These are phyloP conservation scores for Hystrix cristata DNA, from an alignment of 2,113 vertebrate genomes.

Conservation along the genomic window DNA sequence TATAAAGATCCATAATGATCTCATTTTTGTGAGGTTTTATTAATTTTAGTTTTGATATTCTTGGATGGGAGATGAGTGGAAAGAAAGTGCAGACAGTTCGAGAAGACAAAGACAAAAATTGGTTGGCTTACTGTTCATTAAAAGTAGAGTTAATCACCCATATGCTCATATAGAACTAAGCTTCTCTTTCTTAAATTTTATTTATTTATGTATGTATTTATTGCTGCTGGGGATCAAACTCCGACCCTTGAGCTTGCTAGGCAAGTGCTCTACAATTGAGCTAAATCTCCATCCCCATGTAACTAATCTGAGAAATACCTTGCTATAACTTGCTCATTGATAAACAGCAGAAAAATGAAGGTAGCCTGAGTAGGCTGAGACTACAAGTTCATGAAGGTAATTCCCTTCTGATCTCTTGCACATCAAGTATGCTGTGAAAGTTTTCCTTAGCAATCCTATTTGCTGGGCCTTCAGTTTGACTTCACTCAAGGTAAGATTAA, in stretches of 20 bases:
- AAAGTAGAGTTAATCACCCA: not conserved
- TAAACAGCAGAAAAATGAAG: conserved; percentile 15
- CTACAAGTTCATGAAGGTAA: not conserved
- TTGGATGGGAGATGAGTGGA: not conserved
- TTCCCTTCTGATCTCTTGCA: not conserved
- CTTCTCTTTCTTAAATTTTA: too few relatives aligned
- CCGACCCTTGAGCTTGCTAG: too few relatives aligned
- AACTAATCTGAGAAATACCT: not conserved
- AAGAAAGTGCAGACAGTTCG: not conserved
- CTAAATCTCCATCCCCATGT: too few relatives aligned
- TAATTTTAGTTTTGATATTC: not conserved
- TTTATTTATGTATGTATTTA: too few relatives aligned
- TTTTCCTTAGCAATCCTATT: not conserved
- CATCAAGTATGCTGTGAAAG: not conserved
- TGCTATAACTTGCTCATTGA: not conserved
- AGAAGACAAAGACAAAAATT: not conserved
- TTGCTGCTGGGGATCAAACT: too few relatives aligned
- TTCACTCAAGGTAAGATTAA: conserved; percentile 8
- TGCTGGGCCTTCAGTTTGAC: not conserved
- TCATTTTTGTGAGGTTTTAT: not conserved
- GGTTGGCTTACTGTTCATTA: not conserved
- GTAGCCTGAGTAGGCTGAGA: not conserved
- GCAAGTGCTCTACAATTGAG: too few relatives aligned
- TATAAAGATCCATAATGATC: not conserved
- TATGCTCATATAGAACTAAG: not conserved